Evolutionary conservation across 1,140 invertebrate species (phyloP).

Genomic region (Augochlora pura): DNA sequence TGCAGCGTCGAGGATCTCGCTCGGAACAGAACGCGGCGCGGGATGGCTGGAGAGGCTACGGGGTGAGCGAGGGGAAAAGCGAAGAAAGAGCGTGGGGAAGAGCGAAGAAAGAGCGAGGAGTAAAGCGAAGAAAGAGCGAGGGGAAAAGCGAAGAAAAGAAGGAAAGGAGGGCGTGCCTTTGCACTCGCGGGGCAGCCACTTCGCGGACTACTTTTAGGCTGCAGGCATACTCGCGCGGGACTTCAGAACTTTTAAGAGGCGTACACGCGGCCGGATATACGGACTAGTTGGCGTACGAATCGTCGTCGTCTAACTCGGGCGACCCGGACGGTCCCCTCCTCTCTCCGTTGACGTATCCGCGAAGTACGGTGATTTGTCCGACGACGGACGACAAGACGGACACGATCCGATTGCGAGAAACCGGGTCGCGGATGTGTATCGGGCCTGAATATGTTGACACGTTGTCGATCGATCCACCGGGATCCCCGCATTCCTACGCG

Average conservation of each 20-base stretch:
- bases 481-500: too few relatives aligned
- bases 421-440: too few relatives aligned
- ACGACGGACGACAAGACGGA: not conserved
- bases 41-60: too few relatives aligned
- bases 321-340: not conserved
- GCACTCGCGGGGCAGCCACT: conserved; percentile 20
- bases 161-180: conserved; percentile 15
- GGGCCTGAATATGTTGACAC: too few relatives aligned
- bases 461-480: too few relatives aligned
- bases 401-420: not conserved
- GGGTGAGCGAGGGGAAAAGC: too few relatives aligned
- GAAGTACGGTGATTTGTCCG: not conserved
- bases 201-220: conserved; percentile 35
- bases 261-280: conserved; percentile 42
- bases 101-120: not conserved
- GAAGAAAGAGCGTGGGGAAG: not conserved
- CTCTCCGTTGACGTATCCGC: not conserved
- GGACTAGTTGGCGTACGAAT: conserved; percentile 31
- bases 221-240: conserved; percentile 43
- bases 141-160: not conserved
- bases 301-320: conserved; percentile 21
- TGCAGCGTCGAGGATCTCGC: conserved; percentile 21
- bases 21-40: too few relatives aligned
- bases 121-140: not conserved
- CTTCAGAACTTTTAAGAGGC: conserved; percentile 54